Base-by-base conservation (phyloP, 2,888 invertebrate species). In the Metacarcinus magister region DNA sequence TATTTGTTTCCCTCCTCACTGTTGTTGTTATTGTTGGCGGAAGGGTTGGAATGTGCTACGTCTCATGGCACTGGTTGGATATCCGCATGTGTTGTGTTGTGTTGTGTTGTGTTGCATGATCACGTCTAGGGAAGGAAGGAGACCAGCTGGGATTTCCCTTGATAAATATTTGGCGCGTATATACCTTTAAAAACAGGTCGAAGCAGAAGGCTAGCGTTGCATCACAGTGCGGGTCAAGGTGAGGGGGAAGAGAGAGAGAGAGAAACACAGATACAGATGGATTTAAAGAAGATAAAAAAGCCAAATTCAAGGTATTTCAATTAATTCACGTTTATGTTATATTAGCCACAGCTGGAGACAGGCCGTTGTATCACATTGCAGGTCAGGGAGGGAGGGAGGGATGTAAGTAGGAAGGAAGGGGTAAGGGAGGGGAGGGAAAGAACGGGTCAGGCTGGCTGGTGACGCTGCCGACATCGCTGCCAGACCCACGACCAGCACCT, bases 371-470 rank as follows among this genome's bases (percentile, higher is more conserved):
- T 28, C 48, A 92, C 28, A 92, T 32, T 32, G 92, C 32, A 54
- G 54, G 92, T 48, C 48, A 92, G 60, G 28, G 92, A 92, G 82
- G 82, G 28, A 28, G 13, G 82, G 67, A 67, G 67, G 23, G 67
- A 67, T 32, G 67, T n/a, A 32, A 82, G 82, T 48, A 19, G 19
- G 54, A 19, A 54, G 82, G 13, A 82, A 32, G 82, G 82, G 16
- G 82, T 8, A 32, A 28, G 82, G 28, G 23, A 28, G 16, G 82
- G 82, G 82, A 32, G 13, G 82, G 82, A 82, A 32, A 82, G 28
- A 32, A 82, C 23, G 82, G 82, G 82, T 28, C 32, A 32, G 82
- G 82, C 54, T 28, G 82, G 82, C 82, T 5, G 32, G 32, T 67
- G 82, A 82, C 82, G 82, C 82, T 82, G 82, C 82, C 7, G 13